Evolutionary conservation across 30 jellyfish, hydroid and myxozoan species (phyloP).

Genomic region (Turritopsis rubra): DNA sequence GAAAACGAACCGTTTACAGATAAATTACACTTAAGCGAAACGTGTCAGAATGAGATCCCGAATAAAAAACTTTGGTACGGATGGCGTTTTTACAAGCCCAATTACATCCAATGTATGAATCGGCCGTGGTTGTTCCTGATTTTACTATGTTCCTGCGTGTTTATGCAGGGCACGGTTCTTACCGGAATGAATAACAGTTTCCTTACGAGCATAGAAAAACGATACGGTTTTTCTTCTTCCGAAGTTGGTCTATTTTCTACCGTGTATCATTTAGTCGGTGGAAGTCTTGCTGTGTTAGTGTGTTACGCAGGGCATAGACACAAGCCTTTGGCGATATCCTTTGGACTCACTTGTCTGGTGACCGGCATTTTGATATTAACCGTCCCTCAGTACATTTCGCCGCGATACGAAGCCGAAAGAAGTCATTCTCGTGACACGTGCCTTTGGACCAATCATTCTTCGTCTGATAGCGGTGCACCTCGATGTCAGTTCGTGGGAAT

Average conservation of each 20-base stretch:
- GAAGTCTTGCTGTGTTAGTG: slow-evolving; percentile 16
- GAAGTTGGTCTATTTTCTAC: slow-evolving; percentile 19
- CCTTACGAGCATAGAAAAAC: slow-evolving; percentile 29
- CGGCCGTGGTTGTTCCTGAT: slow-evolving; percentile 10
- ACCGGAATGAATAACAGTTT: slow-evolving; percentile 26
- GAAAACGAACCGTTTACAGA: background rate
- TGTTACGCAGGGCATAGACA: slow-evolving; percentile 37
- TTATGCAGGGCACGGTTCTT: slow-evolving; percentile 28
- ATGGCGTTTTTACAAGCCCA: background rate
- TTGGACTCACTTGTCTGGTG: slow-evolving; percentile 20
- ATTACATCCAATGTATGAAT: slow-evolving; percentile 1
- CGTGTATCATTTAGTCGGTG: slow-evolving; percentile 18
- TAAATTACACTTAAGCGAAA: background rate
- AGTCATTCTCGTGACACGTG: background rate
- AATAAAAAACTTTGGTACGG: background rate
- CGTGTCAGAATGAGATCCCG: background rate
- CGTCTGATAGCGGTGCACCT: background rate
- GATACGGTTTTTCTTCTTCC: slow-evolving; percentile 23
- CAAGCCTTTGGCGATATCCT: slow-evolving; percentile 20
- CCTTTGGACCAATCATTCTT: too few relatives aligned
- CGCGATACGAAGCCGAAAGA: background rate
- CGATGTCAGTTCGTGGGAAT: background rate
- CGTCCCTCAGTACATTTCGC: slow-evolving; percentile 25
- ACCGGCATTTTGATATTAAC: slow-evolving; percentile 16
- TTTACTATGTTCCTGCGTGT: slow-evolving; percentile 12